Evolutionary conservation across 2,797 vertebrate genomes (phyloP), one percentile per base, ranked within the genome.

Genomic region (Delichon dasypus): DNA sequence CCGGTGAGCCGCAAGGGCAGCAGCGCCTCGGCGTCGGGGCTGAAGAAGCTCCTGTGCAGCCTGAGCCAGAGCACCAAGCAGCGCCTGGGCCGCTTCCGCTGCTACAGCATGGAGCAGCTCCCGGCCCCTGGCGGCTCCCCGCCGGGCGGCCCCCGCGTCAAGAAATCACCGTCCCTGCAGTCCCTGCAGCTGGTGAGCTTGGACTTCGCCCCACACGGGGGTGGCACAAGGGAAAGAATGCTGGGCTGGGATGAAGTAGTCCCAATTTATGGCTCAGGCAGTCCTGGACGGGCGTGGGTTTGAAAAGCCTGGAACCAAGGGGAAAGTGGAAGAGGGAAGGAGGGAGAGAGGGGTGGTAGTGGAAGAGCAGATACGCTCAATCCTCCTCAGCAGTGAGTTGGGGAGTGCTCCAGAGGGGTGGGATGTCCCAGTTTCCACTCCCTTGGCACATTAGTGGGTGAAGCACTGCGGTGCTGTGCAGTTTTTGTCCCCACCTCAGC

Each of bases 41-140:
- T 98, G 75, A 98, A 96, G 74, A 98, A 97, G 76, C 94, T 98
- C 32, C 96, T 98, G 92, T 78, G 94, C 13, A 95, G 95, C 77
- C 93, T 98, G 93, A 97, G 98, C 77, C 97, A 97, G 91, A 95
- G 92, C 62, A 95, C 98, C 4, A 96, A 97, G 82, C 97, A 97
- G 88, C 97, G 91, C 80, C 66, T 98, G 73, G 97, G 96, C 72
- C 96, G 96, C 65, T 97, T 97, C 82, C 97, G 95, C 67, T 98
- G 98, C 92, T 97, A 96, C 81, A 98, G 98, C 45, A 96, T 98
- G 96, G 98, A 98, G 92, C 98, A 98, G 94, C 97, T 98, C 34
- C 96, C 92, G 0, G 93, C n/a, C 61, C 36, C 96, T 0, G 2
- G 20, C 4, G 0, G 53, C 26, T 1, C 36, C 57, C 5, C 67